Conservation (phyloP, 2,797 vertebrate genomes). For the Rhodeus uyekii region DNA sequence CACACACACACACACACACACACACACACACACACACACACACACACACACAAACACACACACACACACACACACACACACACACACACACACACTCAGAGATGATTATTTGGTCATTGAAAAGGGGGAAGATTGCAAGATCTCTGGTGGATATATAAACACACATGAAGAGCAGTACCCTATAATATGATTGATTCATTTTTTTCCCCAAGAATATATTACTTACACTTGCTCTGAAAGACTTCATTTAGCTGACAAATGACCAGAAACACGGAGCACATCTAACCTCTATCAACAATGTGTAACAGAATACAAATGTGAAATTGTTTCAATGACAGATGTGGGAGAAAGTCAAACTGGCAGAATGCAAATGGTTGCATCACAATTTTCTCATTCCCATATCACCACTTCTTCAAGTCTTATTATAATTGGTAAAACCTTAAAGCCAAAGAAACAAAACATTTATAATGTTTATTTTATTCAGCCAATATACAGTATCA, state of each 20-base stretch:
- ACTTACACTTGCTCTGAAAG: constrained; percentile 18
- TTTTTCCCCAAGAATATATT: constrained; percentile 22
- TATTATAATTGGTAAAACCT: background rate
- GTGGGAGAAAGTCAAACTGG: constrained; percentile 9
- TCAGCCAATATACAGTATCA: background rate
- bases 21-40: background rate
- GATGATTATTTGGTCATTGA: constrained; percentile 36
- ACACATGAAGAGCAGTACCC: background rate
- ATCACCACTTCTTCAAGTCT: background rate
- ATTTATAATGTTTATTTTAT: background rate
- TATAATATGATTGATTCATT: constrained; percentile 24
- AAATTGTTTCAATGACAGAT: constrained; percentile 14
- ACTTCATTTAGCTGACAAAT: constrained; percentile 40
- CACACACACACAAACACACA: background rate
- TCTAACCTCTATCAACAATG: constrained; percentile 29
- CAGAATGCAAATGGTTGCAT: constrained; percentile 18
- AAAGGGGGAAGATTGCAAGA: background rate
- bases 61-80: background rate
- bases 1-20: background rate
- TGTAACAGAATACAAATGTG: constrained; percentile 2
- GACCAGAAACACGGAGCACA: constrained; percentile 18
- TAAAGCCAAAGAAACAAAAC: background rate
- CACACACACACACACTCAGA: background rate
- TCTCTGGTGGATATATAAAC: constrained; percentile 28
- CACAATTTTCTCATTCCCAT: constrained; percentile 17